These are phyloP conservation scores for Mus spretus DNA, from an alignment of 2,797 vertebrate genomes.

Conservation along the genomic window DNA sequence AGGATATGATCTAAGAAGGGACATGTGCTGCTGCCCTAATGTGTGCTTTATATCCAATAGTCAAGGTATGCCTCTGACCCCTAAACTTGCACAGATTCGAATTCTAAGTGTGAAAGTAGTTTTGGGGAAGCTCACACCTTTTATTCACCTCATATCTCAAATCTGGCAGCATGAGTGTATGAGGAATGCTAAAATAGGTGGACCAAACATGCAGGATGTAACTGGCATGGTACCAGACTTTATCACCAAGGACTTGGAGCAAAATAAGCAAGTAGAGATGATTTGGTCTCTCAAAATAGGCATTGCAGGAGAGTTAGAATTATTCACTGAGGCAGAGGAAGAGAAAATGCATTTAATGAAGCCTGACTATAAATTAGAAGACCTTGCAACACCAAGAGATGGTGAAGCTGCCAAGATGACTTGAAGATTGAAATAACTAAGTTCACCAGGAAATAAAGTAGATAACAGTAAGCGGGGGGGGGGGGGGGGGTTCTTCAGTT, in stretches of 20 bases:
- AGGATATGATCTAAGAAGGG: conserved; percentile 77
- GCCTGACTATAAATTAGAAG: conserved; percentile 67
- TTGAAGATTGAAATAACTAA: conserved; percentile 61
- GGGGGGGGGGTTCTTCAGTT: neutral
- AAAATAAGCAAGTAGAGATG: neutral
- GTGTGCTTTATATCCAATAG: conserved; percentile 44
- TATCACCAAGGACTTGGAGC: neutral
- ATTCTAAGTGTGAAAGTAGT: neutral
- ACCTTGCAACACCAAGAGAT: conserved; percentile 18
- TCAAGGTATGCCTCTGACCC: neutral
- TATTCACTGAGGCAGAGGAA: conserved; percentile 15
- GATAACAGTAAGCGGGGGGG: conserved; percentile 27
- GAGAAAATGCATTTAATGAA: conserved; percentile 35
- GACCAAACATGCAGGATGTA: neutral
- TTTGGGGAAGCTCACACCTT: neutral
- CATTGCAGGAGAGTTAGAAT: conserved; percentile 39
- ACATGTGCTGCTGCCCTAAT: conserved; percentile 73
- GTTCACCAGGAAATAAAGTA: conserved; percentile 37
- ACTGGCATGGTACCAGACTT: conserved; percentile 51
- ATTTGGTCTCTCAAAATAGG: conserved; percentile 10
- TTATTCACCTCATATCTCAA: neutral
- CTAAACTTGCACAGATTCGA: neutral
- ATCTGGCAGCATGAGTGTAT: neutral
- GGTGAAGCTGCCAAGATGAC: conserved; percentile 60
- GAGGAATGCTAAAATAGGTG: neutral